Conservation (phyloP, 2,888 invertebrate species). For the Aquatica leii region DNA sequence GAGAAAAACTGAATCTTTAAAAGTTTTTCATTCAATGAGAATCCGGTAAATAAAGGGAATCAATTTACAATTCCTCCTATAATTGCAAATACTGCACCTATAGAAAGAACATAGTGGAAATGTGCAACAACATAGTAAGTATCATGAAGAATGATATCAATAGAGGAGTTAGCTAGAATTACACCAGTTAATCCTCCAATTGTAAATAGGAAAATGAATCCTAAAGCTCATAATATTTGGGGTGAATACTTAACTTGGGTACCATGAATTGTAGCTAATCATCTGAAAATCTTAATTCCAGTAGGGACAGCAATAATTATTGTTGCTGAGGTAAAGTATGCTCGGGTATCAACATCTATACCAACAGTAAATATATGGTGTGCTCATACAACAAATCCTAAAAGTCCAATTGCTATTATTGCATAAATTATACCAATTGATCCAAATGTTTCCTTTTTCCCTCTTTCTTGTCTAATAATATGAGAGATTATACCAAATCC, state of each 20-base stretch:
- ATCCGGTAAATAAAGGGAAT: no score
- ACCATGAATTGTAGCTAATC: slow-evolving; percentile 75
- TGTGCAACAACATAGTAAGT: no score
- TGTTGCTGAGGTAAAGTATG: no score
- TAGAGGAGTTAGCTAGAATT: slow-evolving; percentile 75
- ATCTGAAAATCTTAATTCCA: slow-evolving; percentile 85
- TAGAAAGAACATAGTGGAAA: no score
- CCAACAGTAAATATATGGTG: slow-evolving; percentile 86
- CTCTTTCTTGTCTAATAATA: slow-evolving; percentile 77
- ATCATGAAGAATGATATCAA: no score
- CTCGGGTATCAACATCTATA: slow-evolving; percentile 82
- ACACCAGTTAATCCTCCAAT: slow-evolving; percentile 77
- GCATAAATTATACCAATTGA: no score
- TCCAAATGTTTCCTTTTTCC: no score
- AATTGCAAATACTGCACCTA: no score
- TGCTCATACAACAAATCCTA: no score
- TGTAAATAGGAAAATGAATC: slow-evolving; percentile 82
- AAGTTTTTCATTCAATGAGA: no score
- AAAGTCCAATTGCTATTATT: no score
- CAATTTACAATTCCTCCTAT: no score
- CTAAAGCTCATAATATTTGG: slow-evolving; percentile 72
- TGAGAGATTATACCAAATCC: slow-evolving; percentile 62
- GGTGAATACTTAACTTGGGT: slow-evolving; percentile 68
- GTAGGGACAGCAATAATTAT: slow-evolving; percentile 89
- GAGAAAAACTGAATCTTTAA: slow-evolving; percentile 75